Evolutionary conservation across 2,888 invertebrate species (phyloP), one percentile per base, ranked within the genome.

Genomic region (Drosophila neotestacea): DNA sequence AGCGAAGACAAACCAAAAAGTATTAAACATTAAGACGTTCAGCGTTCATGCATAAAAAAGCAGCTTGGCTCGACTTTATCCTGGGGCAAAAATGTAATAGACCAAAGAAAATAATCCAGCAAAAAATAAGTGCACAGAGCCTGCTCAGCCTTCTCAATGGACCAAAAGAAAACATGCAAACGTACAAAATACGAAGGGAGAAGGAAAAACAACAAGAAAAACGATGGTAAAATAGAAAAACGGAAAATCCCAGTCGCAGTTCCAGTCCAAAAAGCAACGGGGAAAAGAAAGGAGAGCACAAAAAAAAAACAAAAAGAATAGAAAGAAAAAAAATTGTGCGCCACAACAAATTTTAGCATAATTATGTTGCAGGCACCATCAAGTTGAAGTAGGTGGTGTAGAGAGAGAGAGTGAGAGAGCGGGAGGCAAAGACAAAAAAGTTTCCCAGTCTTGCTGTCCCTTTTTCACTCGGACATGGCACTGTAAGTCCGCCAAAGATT

Each of bases 291-390:
- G 30, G 4, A 62, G 9, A 32, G 7, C 30, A 30, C 2, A 5
- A 32, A 32, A 32, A 32, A 6, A 32, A 32, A 6, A 32, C 1
- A 32, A 32, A 32, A 22, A 60, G 46, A 56, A 58, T 44, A 27
- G 50, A 48, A 32, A 52, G 36, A 42, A 63, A 70, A 70, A 62
- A 65, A 66, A 81, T 73, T 85, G 78, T 81, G 81, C 73, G 81
- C 65, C 84, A 73, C 79, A 85, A 81, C 82, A 82, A 82, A 85
- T 87, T 87, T 87, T 78, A 84, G 87, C 84, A 86, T 86, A 87
- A 86, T 86, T 87, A 87, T 80, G 81, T 87, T 71, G 64, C 42
- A 48, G 48, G 28, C 47, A 28, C 56, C 77, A 67, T 77, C 79
- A 69, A 77, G 62, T 62, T 65, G 52, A 51, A 64, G 32, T 51